phyloP scores from a whole-genome alignment of 2,797 vertebrate species.

The Astyanax mexicanus region DNA sequence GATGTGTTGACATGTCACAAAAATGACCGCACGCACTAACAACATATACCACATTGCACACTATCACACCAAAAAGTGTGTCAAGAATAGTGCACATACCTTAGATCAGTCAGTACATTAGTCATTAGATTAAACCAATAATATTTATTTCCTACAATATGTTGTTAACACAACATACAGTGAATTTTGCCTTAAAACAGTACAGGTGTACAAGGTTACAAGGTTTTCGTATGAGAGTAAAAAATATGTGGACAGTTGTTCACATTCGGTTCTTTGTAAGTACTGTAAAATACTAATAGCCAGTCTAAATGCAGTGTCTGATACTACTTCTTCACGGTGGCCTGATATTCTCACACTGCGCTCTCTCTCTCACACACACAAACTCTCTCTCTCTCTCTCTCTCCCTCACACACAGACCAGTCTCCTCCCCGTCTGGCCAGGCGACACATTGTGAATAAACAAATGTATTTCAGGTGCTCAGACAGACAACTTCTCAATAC shows the following conservation, averaged over 20 bases:
- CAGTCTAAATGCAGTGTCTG: slow-evolving; percentile 37
- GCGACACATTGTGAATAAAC: slow-evolving; percentile 76
- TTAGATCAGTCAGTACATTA: too few relatives aligned
- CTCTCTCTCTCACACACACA: slow-evolving; percentile 35
- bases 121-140: too few relatives aligned
- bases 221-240: background rate
- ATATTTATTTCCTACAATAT: too few relatives aligned
- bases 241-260: background rate
- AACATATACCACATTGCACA: too few relatives aligned
- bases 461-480: slow-evolving; percentile 81
- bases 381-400: slow-evolving; percentile 19
- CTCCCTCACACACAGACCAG: slow-evolving; percentile 38
- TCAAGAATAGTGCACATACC: too few relatives aligned
- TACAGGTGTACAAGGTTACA: background rate
- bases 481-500: slow-evolving; percentile 77
- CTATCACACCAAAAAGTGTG: too few relatives aligned
- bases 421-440: slow-evolving; percentile 67
- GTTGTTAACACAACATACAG: background rate
- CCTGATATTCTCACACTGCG: slow-evolving; percentile 12
- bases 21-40: too few relatives aligned
- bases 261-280: background rate
- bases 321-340: slow-evolving; percentile 7
- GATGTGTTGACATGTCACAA: too few relatives aligned
- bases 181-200: too few relatives aligned
- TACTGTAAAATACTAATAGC: slow-evolving; percentile 26